Conservation (phyloP, 1,140 invertebrate genomes). For the Drosophila sp. region DNA sequence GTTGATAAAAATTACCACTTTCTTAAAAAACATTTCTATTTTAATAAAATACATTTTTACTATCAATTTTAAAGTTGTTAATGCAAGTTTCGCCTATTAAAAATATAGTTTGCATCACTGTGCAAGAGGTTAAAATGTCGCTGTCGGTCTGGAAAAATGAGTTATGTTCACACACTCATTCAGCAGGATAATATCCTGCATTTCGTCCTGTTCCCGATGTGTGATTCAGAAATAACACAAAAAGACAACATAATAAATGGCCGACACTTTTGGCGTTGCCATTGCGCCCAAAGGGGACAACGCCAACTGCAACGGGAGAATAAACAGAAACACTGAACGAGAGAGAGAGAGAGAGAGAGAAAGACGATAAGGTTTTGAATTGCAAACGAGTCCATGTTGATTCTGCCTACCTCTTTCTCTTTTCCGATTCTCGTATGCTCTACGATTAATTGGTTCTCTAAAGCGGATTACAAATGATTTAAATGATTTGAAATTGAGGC, state of each 20-base stretch:
- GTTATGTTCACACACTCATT: slow-evolving; percentile 48
- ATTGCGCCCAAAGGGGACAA: slow-evolving; percentile 14
- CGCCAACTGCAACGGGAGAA: slow-evolving; percentile 22
- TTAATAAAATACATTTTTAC: no score
- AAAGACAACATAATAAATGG: slow-evolving; percentile 41
- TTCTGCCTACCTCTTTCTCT: slow-evolving; percentile 24
- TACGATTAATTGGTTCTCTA: slow-evolving; percentile 71
- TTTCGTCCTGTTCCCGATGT: slow-evolving; percentile 25
- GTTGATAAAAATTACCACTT: no score
- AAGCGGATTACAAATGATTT: slow-evolving; percentile 68
- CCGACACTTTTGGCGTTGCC: slow-evolving; percentile 34
- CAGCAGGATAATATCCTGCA: slow-evolving; percentile 49
- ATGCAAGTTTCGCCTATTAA: not conserved
- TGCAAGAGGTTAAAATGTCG: slow-evolving; percentile 13
- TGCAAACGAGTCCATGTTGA: slow-evolving; percentile 13
- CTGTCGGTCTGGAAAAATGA: slow-evolving; percentile 28
- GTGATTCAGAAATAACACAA: slow-evolving; percentile 34
- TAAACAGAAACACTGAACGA: slow-evolving; percentile 13
- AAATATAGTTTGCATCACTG: slow-evolving; percentile 13
- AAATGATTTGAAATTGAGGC: slow-evolving; percentile 53
- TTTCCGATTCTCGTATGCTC: slow-evolving; percentile 29
- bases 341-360: not conserved
- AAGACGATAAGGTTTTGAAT: slow-evolving; percentile 17
- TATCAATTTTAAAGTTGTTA: not conserved
- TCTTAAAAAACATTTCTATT: no score